phyloP scores from a whole-genome alignment of 2,797 vertebrate species.

The Lophotriccus pileatus region DNA sequence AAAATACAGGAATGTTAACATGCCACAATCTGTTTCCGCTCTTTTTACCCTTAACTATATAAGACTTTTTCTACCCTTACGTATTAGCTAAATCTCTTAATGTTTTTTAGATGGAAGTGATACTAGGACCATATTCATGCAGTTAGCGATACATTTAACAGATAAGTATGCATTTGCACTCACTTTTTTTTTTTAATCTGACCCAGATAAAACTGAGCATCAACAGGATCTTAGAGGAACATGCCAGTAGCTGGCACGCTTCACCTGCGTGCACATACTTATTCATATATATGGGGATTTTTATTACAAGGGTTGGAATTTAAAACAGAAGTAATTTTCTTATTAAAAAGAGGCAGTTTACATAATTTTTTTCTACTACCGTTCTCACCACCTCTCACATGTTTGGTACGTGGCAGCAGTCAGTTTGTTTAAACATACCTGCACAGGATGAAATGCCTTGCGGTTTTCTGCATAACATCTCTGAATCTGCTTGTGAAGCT shows the following conservation, averaged over 20 bases:
- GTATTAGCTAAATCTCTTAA: background rate
- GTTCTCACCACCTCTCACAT: background rate
- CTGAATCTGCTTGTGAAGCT: slow-evolving; percentile 98
- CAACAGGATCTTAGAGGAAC: background rate
- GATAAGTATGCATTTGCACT: fast-evolving
- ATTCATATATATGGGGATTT: background rate
- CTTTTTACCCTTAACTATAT: background rate
- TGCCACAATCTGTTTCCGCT: background rate
- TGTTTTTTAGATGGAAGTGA: background rate
- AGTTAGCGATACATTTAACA: background rate
- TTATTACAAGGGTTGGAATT: background rate
- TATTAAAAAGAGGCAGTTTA: background rate
- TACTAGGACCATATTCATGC: background rate
- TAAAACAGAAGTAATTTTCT: background rate
- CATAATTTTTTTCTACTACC: background rate
- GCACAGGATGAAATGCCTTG: slow-evolving; percentile 86
- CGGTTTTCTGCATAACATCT: slow-evolving; percentile 95
- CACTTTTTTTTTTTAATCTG: background rate
- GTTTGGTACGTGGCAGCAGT: background rate
- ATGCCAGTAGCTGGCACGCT: background rate
- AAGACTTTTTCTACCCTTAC: background rate
- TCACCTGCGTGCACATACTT: background rate
- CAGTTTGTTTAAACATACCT: slow-evolving; percentile 74
- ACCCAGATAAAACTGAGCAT: background rate
- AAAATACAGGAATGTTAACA: background rate